Evolutionary conservation across 2,888 invertebrate species (phyloP).

Genomic region (Hemicrepidius hirtus): DNA sequence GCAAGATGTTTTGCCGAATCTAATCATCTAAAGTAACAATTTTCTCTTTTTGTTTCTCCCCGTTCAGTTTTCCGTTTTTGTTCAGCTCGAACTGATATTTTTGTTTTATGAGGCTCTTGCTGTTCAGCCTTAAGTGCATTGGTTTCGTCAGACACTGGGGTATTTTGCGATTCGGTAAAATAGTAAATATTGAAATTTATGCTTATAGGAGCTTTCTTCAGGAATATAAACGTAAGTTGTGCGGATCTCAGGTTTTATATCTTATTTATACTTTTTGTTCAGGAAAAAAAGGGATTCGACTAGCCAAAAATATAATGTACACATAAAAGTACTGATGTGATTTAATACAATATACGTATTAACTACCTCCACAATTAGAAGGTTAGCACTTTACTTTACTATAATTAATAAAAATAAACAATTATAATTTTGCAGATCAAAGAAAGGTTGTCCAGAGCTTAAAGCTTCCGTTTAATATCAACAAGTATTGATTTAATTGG

Average conservation of each 20-base stretch:
- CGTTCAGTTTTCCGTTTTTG: not conserved
- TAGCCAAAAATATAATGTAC: not conserved
- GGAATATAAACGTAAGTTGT: constrained; percentile 30
- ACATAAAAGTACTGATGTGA: no score
- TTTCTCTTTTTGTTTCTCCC: constrained; percentile 19
- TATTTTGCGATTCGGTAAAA: constrained; percentile 28
- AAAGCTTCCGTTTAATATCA: not conserved
- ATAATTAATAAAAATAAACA: not conserved
- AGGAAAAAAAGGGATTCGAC: not conserved
- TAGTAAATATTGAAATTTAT: constrained; percentile 36
- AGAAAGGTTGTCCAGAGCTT: not conserved
- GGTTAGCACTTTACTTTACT: no score
- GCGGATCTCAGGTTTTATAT: constrained; percentile 22
- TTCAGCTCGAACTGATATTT: constrained; percentile 11
- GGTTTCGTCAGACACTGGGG: constrained; percentile 12
- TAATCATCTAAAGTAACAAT: constrained; percentile 33
- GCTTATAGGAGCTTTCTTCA: constrained; percentile 22
- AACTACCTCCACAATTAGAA: no score
- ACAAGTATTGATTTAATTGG: constrained; percentile 3
- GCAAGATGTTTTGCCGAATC: constrained; percentile 31
- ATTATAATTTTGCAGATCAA: not conserved
- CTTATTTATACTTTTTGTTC: constrained; percentile 18
- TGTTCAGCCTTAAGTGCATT: constrained; percentile 20
- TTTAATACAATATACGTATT: no score
- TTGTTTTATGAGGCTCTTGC: constrained; percentile 23